Conservation (phyloP, 2,797 vertebrate genomes). For the Coranthus polyacanthus region DNA sequence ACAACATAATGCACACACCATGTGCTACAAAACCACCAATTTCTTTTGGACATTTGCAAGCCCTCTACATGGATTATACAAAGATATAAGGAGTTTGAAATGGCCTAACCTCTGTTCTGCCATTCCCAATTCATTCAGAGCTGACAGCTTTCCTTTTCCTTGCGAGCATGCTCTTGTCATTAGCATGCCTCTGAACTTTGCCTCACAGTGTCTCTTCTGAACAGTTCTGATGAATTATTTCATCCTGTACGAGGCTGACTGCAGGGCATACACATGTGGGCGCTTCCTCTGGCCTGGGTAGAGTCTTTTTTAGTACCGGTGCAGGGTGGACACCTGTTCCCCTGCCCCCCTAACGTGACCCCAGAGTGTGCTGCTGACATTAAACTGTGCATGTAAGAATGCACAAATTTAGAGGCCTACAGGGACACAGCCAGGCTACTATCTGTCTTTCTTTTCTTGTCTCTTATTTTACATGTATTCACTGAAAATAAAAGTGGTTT, state of each 20-base stretch:
- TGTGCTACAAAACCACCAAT: constrained; percentile 64
- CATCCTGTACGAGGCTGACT: constrained; percentile 77
- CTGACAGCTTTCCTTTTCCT: constrained; percentile 67
- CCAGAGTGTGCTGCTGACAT: constrained; percentile 72
- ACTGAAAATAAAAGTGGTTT: background rate
- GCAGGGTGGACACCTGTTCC: constrained; percentile 85
- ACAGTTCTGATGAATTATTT: constrained; percentile 81
- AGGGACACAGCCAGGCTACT: constrained; percentile 11
- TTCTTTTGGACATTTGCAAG: constrained; percentile 64
- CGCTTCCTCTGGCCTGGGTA: constrained; percentile 79
- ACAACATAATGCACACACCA: constrained; percentile 42
- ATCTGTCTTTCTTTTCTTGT: constrained; percentile 21
- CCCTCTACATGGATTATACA: constrained; percentile 58
- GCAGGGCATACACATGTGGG: constrained; percentile 87
- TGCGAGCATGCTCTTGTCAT: constrained; percentile 81
- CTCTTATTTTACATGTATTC: background rate
- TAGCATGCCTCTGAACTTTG: constrained; percentile 84
- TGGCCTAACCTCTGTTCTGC: constrained; percentile 68
- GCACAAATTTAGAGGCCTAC: constrained; percentile 43
- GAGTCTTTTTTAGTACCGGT: constrained; percentile 74
- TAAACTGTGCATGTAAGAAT: constrained; percentile 68
- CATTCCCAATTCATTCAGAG: constrained; percentile 71
- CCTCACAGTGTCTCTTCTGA: constrained; percentile 77
- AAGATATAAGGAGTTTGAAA: constrained; percentile 62
- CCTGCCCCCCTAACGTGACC: constrained; percentile 69